A percentile compares a stretch with the other conserved stretches of the same genome.
Conservation (phyloP, 2,113 vertebrate genomes). For the Enhydra lutris region DNA sequence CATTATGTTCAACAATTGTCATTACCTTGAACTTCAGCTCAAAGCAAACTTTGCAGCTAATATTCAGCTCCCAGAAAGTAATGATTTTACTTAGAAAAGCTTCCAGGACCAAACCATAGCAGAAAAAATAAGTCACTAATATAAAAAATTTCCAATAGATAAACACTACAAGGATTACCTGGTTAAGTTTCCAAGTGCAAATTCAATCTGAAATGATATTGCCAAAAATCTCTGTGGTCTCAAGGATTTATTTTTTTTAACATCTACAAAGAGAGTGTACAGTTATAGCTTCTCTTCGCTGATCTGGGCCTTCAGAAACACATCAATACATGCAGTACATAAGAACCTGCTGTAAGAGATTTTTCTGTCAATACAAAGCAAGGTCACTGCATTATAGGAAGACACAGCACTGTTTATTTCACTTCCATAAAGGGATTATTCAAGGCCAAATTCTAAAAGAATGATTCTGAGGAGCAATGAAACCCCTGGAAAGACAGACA, state of each 20-base stretch:
- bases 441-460: slow-evolving; percentile 60
- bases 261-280: slow-evolving; percentile 62
- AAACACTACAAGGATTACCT: slow-evolving; percentile 65
- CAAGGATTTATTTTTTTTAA: slow-evolving; percentile 52
- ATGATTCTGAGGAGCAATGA: background rate
- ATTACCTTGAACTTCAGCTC: slow-evolving; percentile 60
- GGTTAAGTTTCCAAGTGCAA: slow-evolving; percentile 68
- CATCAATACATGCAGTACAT: slow-evolving; percentile 75
- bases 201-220: slow-evolving; percentile 75
- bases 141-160: slow-evolving; percentile 68
- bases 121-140: slow-evolving; percentile 54
- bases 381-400: slow-evolving; percentile 70
- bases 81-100: slow-evolving; percentile 41
- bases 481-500: background rate
- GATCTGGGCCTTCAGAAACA: slow-evolving; percentile 66
- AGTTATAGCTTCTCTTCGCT: slow-evolving; percentile 11
- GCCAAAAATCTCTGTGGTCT: slow-evolving; percentile 67
- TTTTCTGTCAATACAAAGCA: slow-evolving; percentile 78
- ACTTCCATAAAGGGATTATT: slow-evolving; percentile 38
- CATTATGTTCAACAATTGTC: slow-evolving; percentile 27
- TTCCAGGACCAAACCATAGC: slow-evolving; percentile 52
- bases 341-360: slow-evolving; percentile 62
- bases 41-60: slow-evolving; percentile 4
- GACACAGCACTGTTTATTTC: slow-evolving; percentile 50
- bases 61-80: slow-evolving; percentile 40